phyloP scores from a whole-genome alignment of 2,888 invertebrate species.

The Leucophenga montana region DNA sequence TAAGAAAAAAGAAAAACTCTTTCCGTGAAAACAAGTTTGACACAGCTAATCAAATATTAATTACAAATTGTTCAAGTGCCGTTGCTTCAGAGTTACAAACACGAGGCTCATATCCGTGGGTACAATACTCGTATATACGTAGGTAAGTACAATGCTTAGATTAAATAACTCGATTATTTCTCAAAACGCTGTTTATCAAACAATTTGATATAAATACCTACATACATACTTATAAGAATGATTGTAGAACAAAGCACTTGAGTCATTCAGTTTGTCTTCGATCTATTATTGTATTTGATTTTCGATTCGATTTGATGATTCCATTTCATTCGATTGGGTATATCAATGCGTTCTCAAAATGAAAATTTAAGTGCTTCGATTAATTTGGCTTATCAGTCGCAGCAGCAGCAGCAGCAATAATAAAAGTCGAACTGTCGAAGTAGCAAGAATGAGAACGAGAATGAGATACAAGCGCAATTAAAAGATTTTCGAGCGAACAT shows the following conservation, averaged over 20 bases:
- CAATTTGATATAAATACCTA: no score
- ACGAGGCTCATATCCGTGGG: no score
- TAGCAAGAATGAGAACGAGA: slow-evolving; percentile 5
- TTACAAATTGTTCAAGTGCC: slow-evolving; percentile 50
- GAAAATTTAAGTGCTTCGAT: slow-evolving; percentile 66
- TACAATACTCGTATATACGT: no score
- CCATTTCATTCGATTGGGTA: slow-evolving; percentile 6
- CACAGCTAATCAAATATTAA: slow-evolving; percentile 60
- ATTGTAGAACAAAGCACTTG: background rate
- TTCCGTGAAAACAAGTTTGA: slow-evolving; percentile 29
- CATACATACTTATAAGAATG: background rate
- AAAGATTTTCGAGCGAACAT: slow-evolving; percentile 65
- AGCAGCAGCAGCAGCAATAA: slow-evolving; percentile 42
- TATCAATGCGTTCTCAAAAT: slow-evolving; percentile 39
- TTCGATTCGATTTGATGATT: background rate
- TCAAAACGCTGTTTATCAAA: no score
- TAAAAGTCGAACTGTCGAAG: background rate
- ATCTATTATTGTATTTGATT: no score
- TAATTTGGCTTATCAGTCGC: slow-evolving; percentile 63
- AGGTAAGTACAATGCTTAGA: no score
- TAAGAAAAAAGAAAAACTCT: no score
- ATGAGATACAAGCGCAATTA: slow-evolving; percentile 59
- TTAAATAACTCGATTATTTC: no score
- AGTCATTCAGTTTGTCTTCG: background rate
- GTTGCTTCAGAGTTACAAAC: background rate